phyloP scores from a whole-genome alignment of 2,888 invertebrate species.

The Monochamus alternatus region DNA sequence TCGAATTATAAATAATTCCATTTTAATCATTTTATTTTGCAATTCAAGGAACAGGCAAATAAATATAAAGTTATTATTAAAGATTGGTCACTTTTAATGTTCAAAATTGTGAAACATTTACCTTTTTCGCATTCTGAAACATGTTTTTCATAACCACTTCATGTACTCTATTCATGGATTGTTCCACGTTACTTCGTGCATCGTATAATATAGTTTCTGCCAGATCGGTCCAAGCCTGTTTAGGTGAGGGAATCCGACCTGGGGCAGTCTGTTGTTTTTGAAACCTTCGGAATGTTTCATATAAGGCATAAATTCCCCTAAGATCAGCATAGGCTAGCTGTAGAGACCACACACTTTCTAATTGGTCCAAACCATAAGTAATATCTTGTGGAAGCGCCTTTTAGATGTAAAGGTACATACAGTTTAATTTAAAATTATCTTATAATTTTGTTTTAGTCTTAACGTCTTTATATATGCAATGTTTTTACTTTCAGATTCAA shows the following conservation, averaged over 20 bases:
- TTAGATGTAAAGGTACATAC: background rate
- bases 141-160: constrained; percentile 78
- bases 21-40: background rate
- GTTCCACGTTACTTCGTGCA: constrained; percentile 74
- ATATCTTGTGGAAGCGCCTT: constrained; percentile 56
- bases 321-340: constrained; percentile 76
- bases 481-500: too few species aligned
- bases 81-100: background rate
- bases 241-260: constrained; percentile 67
- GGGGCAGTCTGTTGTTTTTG: constrained; percentile 69
- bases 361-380: constrained; percentile 53
- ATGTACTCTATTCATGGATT: constrained; percentile 75
- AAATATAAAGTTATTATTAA: background rate
- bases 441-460: too few species aligned
- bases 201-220: constrained; percentile 79
- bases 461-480: too few species aligned
- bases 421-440: too few species aligned
- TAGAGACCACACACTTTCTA: constrained; percentile 78
- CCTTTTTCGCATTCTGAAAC: constrained; percentile 80
- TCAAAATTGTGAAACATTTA: constrained; percentile 61
- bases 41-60: background rate
- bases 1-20: background rate
- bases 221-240: constrained; percentile 77
- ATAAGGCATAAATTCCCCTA: constrained; percentile 77
- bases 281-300: constrained; percentile 79